Base-by-base conservation (phyloP, 2,888 invertebrate genomes). In the Drosophila siamana region DNA sequence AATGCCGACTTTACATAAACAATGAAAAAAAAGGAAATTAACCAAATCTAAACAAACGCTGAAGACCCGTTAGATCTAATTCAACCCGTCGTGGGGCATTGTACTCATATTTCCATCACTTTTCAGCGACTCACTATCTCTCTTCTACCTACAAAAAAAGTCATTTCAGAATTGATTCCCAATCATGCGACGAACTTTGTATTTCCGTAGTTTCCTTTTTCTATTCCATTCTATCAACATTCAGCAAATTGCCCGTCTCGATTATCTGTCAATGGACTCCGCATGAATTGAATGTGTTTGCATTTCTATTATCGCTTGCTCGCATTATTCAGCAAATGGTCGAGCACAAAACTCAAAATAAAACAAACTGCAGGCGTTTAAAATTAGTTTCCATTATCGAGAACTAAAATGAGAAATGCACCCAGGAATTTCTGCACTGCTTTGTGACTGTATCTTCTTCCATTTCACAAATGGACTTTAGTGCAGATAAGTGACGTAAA, bases 181-280 rank as follows among this genome's bases (percentile, higher is more conserved):
- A 62, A 68, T 70, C 62, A 68, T 33, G 54, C 57, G 24, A 61
- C 28, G 61, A 70, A 48, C 66, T 70, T 66, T 69, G 64, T 33
- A 15, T 43, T 66, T 40, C 16, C 30, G 22, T 67, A 65, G 30
- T 55, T 61, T 55, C 26, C 15, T 41, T 40, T 26, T 44, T 40
- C 41, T 26, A 44, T 48, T 63, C 51, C 47, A 68, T 28, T 55
- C 67, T 60, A 73, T 60, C 59, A 47, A 16, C 28, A 22, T 33
- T 9, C 13, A 47, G 8, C 46, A 33, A 33, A 33, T 33, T 33
- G 13, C 43, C 50, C n/a, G 67, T 63, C 69, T 65, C 52, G 44
- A 43, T 64, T 74, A 64, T 65, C 82, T 78, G 69, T 65, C 79
- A 81, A 69, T 69, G 78, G 69, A 81, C 69, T 62, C 51, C 2